Conservation (phyloP, 2,797 vertebrate genomes). For the Dallia pectoralis region DNA sequence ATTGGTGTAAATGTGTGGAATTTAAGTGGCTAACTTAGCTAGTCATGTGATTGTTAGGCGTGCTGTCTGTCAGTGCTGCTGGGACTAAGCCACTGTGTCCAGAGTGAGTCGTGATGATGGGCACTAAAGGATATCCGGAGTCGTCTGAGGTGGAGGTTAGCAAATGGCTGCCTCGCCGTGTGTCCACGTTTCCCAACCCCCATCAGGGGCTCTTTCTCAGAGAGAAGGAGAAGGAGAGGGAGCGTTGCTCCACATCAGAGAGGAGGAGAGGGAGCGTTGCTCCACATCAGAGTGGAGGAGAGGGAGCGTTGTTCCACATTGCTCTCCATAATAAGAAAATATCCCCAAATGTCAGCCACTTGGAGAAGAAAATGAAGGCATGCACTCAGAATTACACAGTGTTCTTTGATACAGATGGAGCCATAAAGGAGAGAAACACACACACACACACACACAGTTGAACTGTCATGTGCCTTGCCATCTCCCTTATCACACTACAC, state of each 20-base stretch:
- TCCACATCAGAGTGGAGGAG: not conserved
- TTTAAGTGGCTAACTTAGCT: not conserved
- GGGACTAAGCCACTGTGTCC: not conserved
- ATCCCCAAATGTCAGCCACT: constrained; percentile 43
- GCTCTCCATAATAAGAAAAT: constrained; percentile 34
- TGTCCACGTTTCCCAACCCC: not conserved
- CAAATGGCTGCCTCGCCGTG: not conserved
- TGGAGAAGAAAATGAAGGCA: constrained; percentile 40
- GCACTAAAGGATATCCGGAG: not conserved
- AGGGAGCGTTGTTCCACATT: constrained; percentile 7
- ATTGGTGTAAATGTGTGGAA: not conserved
- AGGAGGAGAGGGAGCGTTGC: not conserved
- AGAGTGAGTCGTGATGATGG: not conserved
- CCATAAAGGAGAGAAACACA: constrained; percentile 1
- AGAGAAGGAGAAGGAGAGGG: not conserved
- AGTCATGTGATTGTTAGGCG: not conserved
- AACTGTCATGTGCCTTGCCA: constrained; percentile 4
- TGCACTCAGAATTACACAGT: constrained; percentile 2
- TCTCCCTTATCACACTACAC: constrained; percentile 34
- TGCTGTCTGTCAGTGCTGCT: not conserved
- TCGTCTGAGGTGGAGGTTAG: constrained; percentile 24
- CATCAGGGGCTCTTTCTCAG: too few relatives aligned
- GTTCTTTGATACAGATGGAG: constrained; percentile 1
- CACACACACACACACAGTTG: constrained; percentile 30
- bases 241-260: not conserved